Evolutionary conservation across 2,888 invertebrate genomes (phyloP), one percentile per base, ranked within the genome.

Genomic region (Xestobium rufovillosum): DNA sequence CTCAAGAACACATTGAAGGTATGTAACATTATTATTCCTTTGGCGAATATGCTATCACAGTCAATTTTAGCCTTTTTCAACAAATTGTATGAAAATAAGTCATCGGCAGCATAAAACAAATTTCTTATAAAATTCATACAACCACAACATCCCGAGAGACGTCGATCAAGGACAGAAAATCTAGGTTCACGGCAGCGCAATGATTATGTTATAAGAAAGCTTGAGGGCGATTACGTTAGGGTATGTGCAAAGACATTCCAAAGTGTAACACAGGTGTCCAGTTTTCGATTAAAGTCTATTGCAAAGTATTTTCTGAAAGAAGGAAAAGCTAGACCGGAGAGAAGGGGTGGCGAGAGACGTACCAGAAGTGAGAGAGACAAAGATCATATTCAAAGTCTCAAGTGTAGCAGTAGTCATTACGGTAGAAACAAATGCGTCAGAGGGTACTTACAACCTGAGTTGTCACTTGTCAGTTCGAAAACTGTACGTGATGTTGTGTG

Each of bases 221-320:
- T 19, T 19, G 23, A 19, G 6, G 23, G 23, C n/a, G 23, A n/a
- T 19, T 8, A 6, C n/a, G 23, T 19, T 19, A 19, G 23, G 23
- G 23, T 19, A 19, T 19, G 23, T 19, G 23, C 23, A 19, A 19
- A 19, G 23, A 19, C 23, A 19, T 19, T 19, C 23, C 23, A 19
- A 19, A 19, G 23, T 19, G 23, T 19, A 19, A 19, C 23, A n/a
- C 23, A 19, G n/a, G 23, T 19, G 23, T 19, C 23, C 23, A 19
- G 23, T n/a, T 19, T 19, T 19, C 23, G 23, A 19, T 19, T 19
- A n/a, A 19, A 19, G 23, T 19, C 23, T 6, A 19, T 19, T 19
- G 23, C 23, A n/a, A 19, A n/a, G n/a, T 19, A 19, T 19, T 19
- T 19, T 19, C 23, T 19, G 23, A 19, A 19, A 19, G 23, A 19